Evolutionary conservation across 2,797 vertebrate species (phyloP).

Genomic region (Macropus fuliginosus): DNA sequence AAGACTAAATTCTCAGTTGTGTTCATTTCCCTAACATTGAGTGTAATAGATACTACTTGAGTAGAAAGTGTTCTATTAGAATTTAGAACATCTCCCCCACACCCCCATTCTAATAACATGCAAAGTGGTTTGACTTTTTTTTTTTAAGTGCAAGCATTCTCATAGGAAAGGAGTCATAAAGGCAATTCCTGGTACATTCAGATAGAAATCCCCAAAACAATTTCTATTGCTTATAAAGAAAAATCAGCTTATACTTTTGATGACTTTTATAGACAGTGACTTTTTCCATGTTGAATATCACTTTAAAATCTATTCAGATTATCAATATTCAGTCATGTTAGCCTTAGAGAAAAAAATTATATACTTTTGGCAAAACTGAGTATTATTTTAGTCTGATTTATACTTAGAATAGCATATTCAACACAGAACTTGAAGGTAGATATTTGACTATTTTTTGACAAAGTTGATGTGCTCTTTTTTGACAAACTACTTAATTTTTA

Average conservation of each 20-base stretch:
- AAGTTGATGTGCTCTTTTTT: conserved; percentile 6
- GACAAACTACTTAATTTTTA: conserved; percentile 66
- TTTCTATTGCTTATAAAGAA: conserved; percentile 49
- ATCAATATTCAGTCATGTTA: conserved; percentile 30
- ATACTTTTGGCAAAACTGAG: background rate
- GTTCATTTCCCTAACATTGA: conserved; percentile 11
- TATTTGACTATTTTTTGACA: conserved; percentile 47
- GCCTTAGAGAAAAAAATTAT: conserved; percentile 26
- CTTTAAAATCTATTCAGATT: conserved; percentile 8
- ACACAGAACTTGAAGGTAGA: background rate
- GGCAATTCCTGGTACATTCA: conserved; percentile 32
- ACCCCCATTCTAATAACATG: background rate
- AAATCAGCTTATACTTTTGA: conserved; percentile 16
- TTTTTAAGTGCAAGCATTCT: accelerated
- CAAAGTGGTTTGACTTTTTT: background rate
- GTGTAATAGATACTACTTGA: conserved; percentile 42
- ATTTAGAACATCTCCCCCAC: background rate
- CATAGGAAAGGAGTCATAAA: conserved; percentile 47
- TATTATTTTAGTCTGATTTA: background rate
- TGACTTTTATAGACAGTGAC: conserved; percentile 37
- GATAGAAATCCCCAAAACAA: conserved; percentile 13
- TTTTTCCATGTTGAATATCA: conserved; percentile 13
- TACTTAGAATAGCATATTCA: conserved; percentile 31
- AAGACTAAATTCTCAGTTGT: conserved; percentile 38
- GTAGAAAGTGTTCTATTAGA: conserved; percentile 36